Evolutionary conservation across 2,888 invertebrate genomes (phyloP), one percentile per base, ranked within the genome.

Genomic region (Leucoptera coffeella): DNA sequence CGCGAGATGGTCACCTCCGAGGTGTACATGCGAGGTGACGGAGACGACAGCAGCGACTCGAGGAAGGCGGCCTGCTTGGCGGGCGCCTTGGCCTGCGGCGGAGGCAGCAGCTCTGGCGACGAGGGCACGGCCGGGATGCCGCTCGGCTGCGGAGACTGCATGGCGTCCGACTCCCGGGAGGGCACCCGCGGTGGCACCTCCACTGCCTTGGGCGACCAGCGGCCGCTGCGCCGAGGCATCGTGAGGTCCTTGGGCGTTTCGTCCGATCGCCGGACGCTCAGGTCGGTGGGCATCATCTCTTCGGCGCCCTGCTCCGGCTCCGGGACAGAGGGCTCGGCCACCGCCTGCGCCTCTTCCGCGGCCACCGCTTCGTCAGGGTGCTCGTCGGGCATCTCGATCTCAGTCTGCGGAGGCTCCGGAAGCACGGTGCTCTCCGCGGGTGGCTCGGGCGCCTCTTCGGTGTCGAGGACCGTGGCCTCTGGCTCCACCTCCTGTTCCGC

Each of bases 71-170:
- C 62, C 43, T 75, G 74, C 46, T 62, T 71, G 38, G 56, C 59
- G n/a, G n/a, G n/a, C n/a, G n/a, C n/a, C 40, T 64, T 69, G 1
- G 55, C 52, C 7, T 46, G 47, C 5, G 69, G 67, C 38, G 73
- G 60, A 22, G 73, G 71, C 30, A 77, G 74, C 41, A 78, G 69
- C 50, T 82, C 82, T 10, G 83, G 82, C 6, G 82, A 82, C 12
- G 78, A 78, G 20, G 80, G 79, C 22, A 83, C 74, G 19, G 80
- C 79, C 14, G 82, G 80, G 29, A 82, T 76, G 12, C 81, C 82
- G 37, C 81, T 82, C 3, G 82, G 81, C 39, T 80, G 80, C 3
- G 84, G 82, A 4, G 84, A 83, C 46, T 82, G 82, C 45, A 82
- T 75, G 17, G 82, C 77, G 46, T 82, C 82, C 2, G 82, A 82